Evolutionary conservation across 2,113 vertebrate genomes (phyloP), one percentile per base, ranked within the genome.

Genomic region (Tachysurus fulvidraco): DNA sequence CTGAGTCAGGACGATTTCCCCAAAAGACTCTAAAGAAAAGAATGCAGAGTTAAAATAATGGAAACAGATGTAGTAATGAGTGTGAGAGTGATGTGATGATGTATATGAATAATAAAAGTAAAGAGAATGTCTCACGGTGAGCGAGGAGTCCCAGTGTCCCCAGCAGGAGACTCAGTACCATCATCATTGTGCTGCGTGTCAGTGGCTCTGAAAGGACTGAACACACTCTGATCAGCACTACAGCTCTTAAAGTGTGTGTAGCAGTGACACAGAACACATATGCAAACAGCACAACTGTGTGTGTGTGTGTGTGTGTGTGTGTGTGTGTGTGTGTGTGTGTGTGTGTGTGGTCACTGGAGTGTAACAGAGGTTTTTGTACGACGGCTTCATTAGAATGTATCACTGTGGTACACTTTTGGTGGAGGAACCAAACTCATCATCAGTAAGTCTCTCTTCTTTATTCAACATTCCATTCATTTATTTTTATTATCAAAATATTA

Each of bases 1-100:
- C 73, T 93, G 88, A 90, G 91, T 93, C 88, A 94, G 65, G 89
- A 17, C n/a, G 65, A 74, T 74, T 46, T 74, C 71, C 71, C 71
- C 71, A 46, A 74, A 74, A 41, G 71, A 74, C 71, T 74, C 71
- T 74, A 74, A 74, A 74, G 71, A 74, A 74, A 74, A 74, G 71
- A 17, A 74, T 44, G 36, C 69, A 73, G 69, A 73, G 69, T 44
- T 73, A 23, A 44, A 73, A 73, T 21, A 41, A 73, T 73, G 7
- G 7, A 46, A 46, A 73, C 41, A 73, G 10, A 73, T 23, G 69
- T 23, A 73, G 69, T 73, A 44, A 1, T 73, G 67, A 71, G 67
- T 71, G 67, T 71, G 69, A 73, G 69, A 73, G 69, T 73, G 69
- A 73, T 46, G 17, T 44, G 69, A 44, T 73, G 69, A 46, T 73